phyloP scores from a whole-genome alignment of 2,797 vertebrate genomes.

The Jordanella pulchra region DNA sequence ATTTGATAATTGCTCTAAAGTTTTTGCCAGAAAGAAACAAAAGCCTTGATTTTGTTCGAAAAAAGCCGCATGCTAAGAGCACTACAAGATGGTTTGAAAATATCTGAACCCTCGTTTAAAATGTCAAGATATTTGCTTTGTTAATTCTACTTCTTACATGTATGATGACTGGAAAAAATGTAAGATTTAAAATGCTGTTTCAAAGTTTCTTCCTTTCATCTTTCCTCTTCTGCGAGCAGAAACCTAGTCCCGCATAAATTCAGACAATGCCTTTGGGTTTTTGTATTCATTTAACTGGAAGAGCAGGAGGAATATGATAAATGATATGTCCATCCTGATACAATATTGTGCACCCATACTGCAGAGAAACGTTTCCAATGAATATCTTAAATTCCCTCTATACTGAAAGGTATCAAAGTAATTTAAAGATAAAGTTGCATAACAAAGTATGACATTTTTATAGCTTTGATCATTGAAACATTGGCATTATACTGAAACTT shows the following conservation, averaged over 20 bases:
- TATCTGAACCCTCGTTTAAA: not conserved
- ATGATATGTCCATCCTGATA: no score
- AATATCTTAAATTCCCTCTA: not conserved
- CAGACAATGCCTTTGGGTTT: not conserved
- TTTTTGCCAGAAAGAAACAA: not conserved
- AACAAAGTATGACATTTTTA: not conserved
- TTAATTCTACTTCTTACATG: not conserved
- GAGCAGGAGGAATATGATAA: no score
- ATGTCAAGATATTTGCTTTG: not conserved
- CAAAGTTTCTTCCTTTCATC: not conserved
- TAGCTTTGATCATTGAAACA: not conserved
- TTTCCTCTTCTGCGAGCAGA: not conserved
- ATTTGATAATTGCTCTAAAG: not conserved
- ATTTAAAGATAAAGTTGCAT: not conserved
- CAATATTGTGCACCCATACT: no score
- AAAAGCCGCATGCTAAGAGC: no score
- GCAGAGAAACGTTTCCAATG: not conserved
- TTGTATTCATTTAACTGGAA: no score
- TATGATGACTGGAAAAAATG: not conserved
- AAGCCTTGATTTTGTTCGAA: not conserved
- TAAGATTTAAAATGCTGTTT: not conserved
- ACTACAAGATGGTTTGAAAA: not conserved
- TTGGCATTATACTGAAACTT: not conserved
- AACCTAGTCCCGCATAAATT: not conserved
- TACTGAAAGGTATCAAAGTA: not conserved